Percentiles rank a stretch among this genome's conserved stretches.
phyloP scores from a whole-genome alignment of 2,888 invertebrate species.

The Leucoptera coffeella region DNA sequence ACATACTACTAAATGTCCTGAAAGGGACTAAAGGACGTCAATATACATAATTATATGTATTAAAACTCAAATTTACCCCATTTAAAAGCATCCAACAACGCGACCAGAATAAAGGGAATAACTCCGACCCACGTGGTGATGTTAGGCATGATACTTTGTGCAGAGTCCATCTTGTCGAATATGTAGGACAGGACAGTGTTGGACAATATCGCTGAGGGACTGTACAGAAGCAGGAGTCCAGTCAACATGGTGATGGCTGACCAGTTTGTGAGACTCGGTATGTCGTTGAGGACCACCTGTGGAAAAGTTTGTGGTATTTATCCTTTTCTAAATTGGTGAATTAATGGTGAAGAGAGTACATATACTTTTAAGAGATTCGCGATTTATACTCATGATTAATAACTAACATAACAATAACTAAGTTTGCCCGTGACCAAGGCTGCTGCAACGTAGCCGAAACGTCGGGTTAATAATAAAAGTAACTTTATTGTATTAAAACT shows the following conservation, averaged over 20 bases:
- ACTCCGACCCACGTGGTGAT: constrained; percentile 69
- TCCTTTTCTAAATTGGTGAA: background rate
- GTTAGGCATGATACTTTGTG: constrained; percentile 73
- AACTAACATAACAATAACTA: background rate
- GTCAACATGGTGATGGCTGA: constrained; percentile 64
- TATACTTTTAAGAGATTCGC: no score
- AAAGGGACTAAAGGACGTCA: no score
- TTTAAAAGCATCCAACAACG: constrained; percentile 64
- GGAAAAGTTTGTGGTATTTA: constrained; percentile 6
- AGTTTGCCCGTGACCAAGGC: no score
- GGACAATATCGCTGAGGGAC: constrained; percentile 69
- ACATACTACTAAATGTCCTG: no score
- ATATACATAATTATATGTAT: no score
- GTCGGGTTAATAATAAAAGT: no score
- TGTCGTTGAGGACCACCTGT: constrained; percentile 62
- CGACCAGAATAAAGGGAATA: constrained; percentile 68
- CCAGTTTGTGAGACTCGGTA: constrained; percentile 62
- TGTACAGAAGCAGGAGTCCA: constrained; percentile 62
- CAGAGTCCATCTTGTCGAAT: constrained; percentile 78
- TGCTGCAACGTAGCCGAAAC: no score
- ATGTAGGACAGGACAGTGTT: constrained; percentile 72
- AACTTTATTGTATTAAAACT: no score
- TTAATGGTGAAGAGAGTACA: background rate
- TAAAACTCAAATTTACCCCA: constrained; percentile 46
- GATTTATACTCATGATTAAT: no score